Base-by-base conservation (phyloP, 2,113 vertebrate species). In the Lophochroa leadbeateri region DNA sequence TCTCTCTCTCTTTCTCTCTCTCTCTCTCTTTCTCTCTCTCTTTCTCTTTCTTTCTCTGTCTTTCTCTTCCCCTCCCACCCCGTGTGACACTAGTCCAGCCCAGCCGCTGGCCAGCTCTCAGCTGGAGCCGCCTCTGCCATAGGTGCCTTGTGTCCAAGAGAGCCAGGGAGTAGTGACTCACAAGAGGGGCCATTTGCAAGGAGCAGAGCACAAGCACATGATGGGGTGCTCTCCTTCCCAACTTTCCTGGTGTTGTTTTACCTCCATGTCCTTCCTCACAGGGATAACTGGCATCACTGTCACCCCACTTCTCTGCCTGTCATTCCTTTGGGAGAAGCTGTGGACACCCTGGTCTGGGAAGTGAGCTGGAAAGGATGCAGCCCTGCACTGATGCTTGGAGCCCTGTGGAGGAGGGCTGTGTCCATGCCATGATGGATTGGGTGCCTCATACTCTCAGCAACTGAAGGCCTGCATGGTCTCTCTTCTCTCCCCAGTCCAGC, bases 61-160 rank as follows among this genome's bases (percentile, higher is more conserved):
- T 57, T 21, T 33, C 31, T 57, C 19, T n/a, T 58, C 55, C 55
- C 55, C 55, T 58, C 33, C 55, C 2, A 4, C 33, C 33, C 23
- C 9, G 21, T 96, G 94, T 89, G 63, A 96, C 16, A 72, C 95
- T 88, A 29, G 70, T 53, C 78, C 10, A 35, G 55, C 47, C 18
- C 10, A 35, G 55, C 47, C 18, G 1, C 31, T 52, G 3, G 96
- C 95, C 97, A 92, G 97, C 97, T 95, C 96, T 69, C 96, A 97
- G 96, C 97, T 43, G 74, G 85, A 97, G 97, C 93, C 90, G 11
- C 98, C 97, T 97, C 96, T 95, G 97, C 98, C 98, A 65, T 97
- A 98, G 98, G 98, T 98, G 98, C 98, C 98, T 98, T 98, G 97
- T 92, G 97, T 91, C 87, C n/a, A 60, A 86, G 90, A 33, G 69